Base-by-base conservation (phyloP, 1,140 invertebrate species). In the Cydia strobilella region DNA sequence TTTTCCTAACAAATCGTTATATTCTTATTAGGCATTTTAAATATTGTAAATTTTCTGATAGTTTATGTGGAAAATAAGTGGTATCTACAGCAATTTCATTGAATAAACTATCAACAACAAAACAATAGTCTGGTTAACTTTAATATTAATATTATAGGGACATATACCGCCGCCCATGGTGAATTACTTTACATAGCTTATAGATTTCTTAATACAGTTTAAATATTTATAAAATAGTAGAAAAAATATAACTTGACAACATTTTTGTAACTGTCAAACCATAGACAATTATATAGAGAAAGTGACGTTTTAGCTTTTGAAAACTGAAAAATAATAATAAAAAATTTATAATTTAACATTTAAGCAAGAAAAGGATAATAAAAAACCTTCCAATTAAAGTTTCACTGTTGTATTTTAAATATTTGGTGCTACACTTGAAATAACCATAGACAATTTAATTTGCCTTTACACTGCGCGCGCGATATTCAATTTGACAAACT, bases 401-500 rank as follows among this genome's bases (percentile, higher is more conserved):
- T 48, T 13, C 15, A 48, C 15, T 59, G 0, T 18, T 59, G 6
- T 59, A 10, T 59, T 5, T 23, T 18, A 59, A 12, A 51, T 15
- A 51, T 59, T 59, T 23, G 20, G 9, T 23, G 27, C 6, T 31
- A 0, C 3, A 27, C 25, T 27, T 31, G 0, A 7, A 35, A 10
- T 9, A 63, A 25, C 63, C 75, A 74, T 72, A 69, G 76, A 73
- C 73, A 73, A 73, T 48, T 25, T 72, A 72, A 73, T 74, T 72
- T 31, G 31, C 54, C 39, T 51, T 54, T 77, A 75, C 77, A 25
- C 27, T n/a, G 72, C 75, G 79, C 83, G 88, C 88, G 89, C 82
- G 88, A 80, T 77, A 84, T 90, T 89, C 77, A 85, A 90, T 82
- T 85, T 73, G n/a, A 35, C 10, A 35, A 59, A 59, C 31, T 39